Evolutionary conservation across 1,140 invertebrate genomes (phyloP).

Genomic region (Chelonus insularis): DNA sequence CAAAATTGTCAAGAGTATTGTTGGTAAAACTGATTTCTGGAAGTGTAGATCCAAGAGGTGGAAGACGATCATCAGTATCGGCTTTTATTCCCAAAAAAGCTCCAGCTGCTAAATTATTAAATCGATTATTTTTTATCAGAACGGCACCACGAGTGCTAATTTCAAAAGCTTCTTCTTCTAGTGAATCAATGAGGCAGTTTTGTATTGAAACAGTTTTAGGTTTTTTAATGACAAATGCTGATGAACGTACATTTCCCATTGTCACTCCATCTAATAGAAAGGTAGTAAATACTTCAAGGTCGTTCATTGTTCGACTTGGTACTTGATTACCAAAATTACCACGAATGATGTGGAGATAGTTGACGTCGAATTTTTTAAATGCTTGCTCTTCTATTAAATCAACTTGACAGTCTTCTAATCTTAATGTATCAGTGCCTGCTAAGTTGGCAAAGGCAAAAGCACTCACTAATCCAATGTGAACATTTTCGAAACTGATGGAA

Average conservation of each 20-base stretch:
- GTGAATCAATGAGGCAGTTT: constrained; percentile 63
- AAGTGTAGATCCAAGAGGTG: constrained; percentile 2
- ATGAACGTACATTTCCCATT: constrained; percentile 53
- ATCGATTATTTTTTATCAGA: constrained; percentile 68
- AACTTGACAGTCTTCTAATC: constrained; percentile 60
- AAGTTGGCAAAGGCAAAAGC: constrained; percentile 76
- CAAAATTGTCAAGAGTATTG: constrained; percentile 64
- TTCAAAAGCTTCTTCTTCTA: constrained; percentile 69
- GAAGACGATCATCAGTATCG: constrained; percentile 51
- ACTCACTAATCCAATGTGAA: constrained; percentile 64
- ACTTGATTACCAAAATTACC: constrained; percentile 60
- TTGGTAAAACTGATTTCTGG: constrained; percentile 67
- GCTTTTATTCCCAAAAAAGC: constrained; percentile 66
- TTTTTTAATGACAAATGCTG: constrained; percentile 64
- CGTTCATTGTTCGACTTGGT: constrained; percentile 73
- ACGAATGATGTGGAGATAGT: constrained; percentile 64
- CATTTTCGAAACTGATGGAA: constrained; percentile 66
- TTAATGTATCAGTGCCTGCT: constrained; percentile 55
- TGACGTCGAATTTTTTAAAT: constrained; percentile 76
- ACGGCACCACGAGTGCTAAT: constrained; percentile 66
- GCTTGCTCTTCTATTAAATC: constrained; percentile 69
- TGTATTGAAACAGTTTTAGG: constrained; percentile 66
- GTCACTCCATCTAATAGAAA: constrained; percentile 60
- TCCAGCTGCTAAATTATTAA: constrained; percentile 62
- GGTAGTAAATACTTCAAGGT: constrained; percentile 69